Conservation (phyloP, 2,888 invertebrate species). For the Patella pellucida region DNA sequence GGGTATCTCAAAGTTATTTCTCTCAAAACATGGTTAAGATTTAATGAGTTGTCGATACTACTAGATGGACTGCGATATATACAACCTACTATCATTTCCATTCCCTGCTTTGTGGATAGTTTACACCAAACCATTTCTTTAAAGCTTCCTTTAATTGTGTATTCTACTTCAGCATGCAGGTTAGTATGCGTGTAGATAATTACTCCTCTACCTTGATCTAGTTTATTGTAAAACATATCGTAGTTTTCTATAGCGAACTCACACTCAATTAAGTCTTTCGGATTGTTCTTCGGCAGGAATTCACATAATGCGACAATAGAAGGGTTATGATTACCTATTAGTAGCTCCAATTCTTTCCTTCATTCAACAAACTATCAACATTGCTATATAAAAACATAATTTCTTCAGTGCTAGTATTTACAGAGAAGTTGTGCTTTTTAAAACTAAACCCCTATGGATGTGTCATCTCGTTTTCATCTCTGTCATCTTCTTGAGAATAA, state of each 20-base stretch:
- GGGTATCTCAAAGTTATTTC: neutral
- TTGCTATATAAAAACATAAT: neutral
- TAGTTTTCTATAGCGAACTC: neutral
- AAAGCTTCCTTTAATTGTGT: neutral
- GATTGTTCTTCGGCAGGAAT: slow-evolving; percentile 1
- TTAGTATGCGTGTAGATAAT: neutral
- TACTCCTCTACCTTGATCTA: neutral
- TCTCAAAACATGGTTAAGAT: neutral
- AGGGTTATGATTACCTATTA: neutral
- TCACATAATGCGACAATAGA: neutral
- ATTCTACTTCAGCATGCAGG: neutral
- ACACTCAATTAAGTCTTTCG: neutral
- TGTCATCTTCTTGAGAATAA: neutral
- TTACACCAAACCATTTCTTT: slow-evolving; percentile 5
- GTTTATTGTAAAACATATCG: neutral
- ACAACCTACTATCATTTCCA: neutral
- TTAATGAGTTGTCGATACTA: neutral
- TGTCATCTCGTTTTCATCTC: neutral
- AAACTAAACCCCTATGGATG: neutral
- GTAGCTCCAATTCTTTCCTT: neutral
- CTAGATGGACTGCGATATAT: neutral
- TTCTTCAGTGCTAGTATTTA: neutral
- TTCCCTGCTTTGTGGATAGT: neutral
- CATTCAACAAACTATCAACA: neutral
- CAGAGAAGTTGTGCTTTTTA: neutral